Conservation (phyloP, 1,140 invertebrate species). For the Bathynomus jamesi region DNA sequence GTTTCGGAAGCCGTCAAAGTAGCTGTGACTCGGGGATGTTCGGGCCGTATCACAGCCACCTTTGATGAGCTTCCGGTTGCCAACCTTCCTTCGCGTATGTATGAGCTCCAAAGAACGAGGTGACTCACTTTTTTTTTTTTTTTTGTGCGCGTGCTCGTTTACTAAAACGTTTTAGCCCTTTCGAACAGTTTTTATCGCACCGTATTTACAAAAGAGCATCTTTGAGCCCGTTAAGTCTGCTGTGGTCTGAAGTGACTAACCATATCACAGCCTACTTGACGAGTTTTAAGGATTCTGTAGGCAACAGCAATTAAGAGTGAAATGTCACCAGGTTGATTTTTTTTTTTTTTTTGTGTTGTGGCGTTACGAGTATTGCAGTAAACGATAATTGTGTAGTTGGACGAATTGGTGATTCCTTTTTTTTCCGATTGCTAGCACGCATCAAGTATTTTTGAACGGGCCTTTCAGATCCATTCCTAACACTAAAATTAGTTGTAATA, state of each 20-base stretch:
- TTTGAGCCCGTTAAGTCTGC: constrained; percentile 39
- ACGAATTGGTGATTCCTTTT: neutral
- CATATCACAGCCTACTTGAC: constrained; percentile 46
- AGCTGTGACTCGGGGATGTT: constrained; percentile 40
- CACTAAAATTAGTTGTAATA: no score
- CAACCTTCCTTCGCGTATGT: no score
- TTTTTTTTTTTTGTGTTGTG: neutral
- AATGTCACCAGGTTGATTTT: neutral
- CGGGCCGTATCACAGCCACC: constrained; percentile 42
- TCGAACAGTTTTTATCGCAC: neutral
- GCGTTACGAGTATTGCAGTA: neutral
- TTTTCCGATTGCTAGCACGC: neutral
- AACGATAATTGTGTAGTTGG: neutral
- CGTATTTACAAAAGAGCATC: constrained; percentile 1
- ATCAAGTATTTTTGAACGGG: neutral
- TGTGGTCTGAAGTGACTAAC: constrained; percentile 39
- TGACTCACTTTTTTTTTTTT: neutral
- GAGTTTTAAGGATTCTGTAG: constrained; percentile 33
- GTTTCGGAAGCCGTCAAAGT: constrained; percentile 39
- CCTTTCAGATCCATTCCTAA: neutral
- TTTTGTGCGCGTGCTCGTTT: neutral
- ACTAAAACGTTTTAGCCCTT: neutral
- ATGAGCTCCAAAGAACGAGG: neutral
- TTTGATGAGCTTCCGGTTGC: constrained; percentile 38
- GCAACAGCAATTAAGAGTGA: no score